These are phyloP conservation scores for Euzophera pinguis DNA, from an alignment of 2,888 invertebrate genomes.

Conservation along the genomic window DNA sequence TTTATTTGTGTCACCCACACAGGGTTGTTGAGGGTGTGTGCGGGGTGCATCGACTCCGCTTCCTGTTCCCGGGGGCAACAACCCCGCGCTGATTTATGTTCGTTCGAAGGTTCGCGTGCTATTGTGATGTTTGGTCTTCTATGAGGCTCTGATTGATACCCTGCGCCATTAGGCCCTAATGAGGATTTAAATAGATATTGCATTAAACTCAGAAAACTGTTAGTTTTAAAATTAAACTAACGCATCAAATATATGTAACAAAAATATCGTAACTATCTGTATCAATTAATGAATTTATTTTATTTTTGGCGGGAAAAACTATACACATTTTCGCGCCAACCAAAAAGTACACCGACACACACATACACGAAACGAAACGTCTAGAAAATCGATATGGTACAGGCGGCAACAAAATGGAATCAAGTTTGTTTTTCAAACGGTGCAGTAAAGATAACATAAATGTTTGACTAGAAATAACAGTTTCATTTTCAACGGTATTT, in stretches of 20 bases:
- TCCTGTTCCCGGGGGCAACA: conserved; percentile 73
- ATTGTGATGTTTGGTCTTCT: conserved; percentile 53
- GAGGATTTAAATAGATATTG: not conserved
- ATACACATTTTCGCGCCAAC: not conserved
- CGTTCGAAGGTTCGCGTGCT: conserved; percentile 68
- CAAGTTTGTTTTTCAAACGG: not conserved
- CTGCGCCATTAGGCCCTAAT: conserved; percentile 23
- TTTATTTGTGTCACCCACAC: conserved; percentile 68
- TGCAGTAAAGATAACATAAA: no score
- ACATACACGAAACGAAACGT: not conserved
- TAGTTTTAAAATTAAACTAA: no score
- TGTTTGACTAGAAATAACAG: no score
- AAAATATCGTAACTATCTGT: no score
- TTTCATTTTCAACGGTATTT: no score
- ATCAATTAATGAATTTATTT: not conserved
- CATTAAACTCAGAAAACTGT: no score
- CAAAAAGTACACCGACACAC: not conserved
- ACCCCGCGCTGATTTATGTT: conserved; percentile 71
- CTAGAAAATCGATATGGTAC: not conserved
- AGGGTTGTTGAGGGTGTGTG: conserved; percentile 31
- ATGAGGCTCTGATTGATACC: conserved; percentile 37
- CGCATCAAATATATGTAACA: no score
- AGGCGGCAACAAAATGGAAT: not conserved
- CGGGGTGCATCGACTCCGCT: conserved; percentile 75
- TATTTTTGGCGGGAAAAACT: not conserved